These are phyloP conservation scores for Caenorhabditis macrosperma DNA, from an alignment of 2,888 invertebrate genomes.

Conservation along the genomic window DNA sequence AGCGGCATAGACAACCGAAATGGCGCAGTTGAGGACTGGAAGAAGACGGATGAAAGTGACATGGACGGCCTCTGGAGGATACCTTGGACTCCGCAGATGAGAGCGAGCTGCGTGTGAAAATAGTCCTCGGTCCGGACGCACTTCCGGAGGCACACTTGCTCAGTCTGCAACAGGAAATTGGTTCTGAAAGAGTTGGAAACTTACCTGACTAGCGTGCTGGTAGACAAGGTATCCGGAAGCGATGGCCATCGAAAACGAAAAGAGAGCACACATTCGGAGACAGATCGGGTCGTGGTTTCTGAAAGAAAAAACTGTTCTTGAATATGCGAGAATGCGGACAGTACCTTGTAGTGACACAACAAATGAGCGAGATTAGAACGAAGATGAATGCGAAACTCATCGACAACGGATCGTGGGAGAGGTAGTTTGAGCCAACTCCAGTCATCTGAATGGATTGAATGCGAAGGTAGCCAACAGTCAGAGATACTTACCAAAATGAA, in stretches of 20 bases:
- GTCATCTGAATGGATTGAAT: conserved; percentile 27
- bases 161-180: conserved; percentile 16
- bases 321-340: too few species aligned
- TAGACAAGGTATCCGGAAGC: conserved; percentile 47
- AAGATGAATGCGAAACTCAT: conserved; percentile 47
- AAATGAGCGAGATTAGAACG: conserved; percentile 32
- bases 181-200: not conserved
- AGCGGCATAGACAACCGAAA: conserved; percentile 32
- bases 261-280: conserved; percentile 34
- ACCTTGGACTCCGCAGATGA: conserved; percentile 44
- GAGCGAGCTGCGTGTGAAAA: conserved; percentile 41
- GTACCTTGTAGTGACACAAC: conserved; percentile 43
- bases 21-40: conserved; percentile 43
- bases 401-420: conserved; percentile 38
- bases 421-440: conserved; percentile 44
- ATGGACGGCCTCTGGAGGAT: not conserved
- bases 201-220: conserved; percentile 34
- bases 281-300: conserved; percentile 45
- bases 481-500: conserved; percentile 33
- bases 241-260: conserved; percentile 23
- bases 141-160: conserved; percentile 46
- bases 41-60: not conserved
- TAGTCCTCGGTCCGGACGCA: conserved; percentile 49
- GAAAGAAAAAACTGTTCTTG: not conserved
- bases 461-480: not conserved